A percentile compares a stretch with the other conserved stretches of the same genome.
phyloP scores from a whole-genome alignment of 2,888 invertebrate genomes.

The Zygaena filipendulae region DNA sequence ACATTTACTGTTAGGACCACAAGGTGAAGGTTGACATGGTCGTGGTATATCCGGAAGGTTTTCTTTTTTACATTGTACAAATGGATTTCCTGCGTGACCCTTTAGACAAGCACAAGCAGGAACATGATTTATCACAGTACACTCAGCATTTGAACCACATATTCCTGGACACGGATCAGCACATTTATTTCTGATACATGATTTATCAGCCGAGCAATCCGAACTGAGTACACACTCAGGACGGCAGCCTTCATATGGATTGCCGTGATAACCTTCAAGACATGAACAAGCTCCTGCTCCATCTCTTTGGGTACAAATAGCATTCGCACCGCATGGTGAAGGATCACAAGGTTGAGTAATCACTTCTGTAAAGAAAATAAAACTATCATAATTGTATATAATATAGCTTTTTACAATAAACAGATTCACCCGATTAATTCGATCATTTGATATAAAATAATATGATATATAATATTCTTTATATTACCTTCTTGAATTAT shows the following conservation, averaged over 20 bases:
- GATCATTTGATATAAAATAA: too few species aligned
- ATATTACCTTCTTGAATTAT: slow-evolving; percentile 67
- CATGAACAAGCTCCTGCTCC: slow-evolving; percentile 85
- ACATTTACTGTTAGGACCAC: slow-evolving; percentile 82
- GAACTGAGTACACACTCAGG: slow-evolving; percentile 90
- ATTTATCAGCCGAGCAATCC: slow-evolving; percentile 84
- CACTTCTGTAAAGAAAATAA: slow-evolving; percentile 63
- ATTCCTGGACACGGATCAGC: slow-evolving; percentile 87
- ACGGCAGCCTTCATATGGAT: slow-evolving; percentile 87
- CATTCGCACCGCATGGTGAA: slow-evolving; percentile 88
- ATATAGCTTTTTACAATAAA: background rate
- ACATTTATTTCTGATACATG: slow-evolving; percentile 87
- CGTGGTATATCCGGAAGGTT: slow-evolving; percentile 44
- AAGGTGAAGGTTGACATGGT: slow-evolving; percentile 81
- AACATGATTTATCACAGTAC: slow-evolving; percentile 85
- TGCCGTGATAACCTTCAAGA: slow-evolving; percentile 83
- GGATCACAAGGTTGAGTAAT: slow-evolving; percentile 82
- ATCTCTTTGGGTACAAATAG: slow-evolving; percentile 79
- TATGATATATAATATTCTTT: too few species aligned
- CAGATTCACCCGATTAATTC: background rate
- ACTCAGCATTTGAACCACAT: slow-evolving; percentile 85
- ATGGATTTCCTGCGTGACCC: slow-evolving; percentile 81
- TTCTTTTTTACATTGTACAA: slow-evolving; percentile 43
- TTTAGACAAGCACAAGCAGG: slow-evolving; percentile 84
- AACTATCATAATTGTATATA: slow-evolving; percentile 3